Conservation (phyloP, 2,113 vertebrate species). For the Ptyas mucosa region DNA sequence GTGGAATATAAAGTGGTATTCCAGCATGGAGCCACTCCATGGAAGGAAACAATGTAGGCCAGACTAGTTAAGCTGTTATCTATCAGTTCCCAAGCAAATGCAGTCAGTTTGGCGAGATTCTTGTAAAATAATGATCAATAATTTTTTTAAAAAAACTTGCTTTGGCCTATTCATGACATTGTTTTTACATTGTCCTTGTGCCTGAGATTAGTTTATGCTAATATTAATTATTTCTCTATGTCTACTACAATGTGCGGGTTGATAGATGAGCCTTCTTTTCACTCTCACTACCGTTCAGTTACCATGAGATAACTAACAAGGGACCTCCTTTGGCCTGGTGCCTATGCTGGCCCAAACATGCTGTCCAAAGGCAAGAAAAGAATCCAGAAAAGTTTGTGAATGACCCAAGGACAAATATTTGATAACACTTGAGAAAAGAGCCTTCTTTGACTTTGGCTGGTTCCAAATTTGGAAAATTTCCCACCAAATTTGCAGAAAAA, state of each 20-base stretch:
- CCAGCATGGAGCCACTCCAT: no score
- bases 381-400: background rate
- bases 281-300: background rate
- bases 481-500: background rate
- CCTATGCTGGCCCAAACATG: background rate
- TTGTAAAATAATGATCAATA: no score
- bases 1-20: no score
- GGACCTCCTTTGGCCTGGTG: background rate
- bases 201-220: background rate
- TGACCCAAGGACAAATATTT: background rate
- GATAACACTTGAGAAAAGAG: background rate
- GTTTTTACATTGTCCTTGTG: no score
- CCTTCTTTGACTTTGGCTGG: background rate
- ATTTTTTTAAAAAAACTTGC: no score
- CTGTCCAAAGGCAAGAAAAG: background rate
- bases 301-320: background rate
- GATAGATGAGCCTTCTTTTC: background rate
- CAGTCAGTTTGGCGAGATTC: no score
- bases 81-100: no score
- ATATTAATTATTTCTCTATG: background rate
- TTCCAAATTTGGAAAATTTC: background rate
- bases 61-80: no score
- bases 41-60: no score
- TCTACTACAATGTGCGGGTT: background rate
- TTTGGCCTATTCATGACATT: no score